phyloP scores from a whole-genome alignment of 1,140 invertebrate species.

The Pseudomyrmex pallidus region DNA sequence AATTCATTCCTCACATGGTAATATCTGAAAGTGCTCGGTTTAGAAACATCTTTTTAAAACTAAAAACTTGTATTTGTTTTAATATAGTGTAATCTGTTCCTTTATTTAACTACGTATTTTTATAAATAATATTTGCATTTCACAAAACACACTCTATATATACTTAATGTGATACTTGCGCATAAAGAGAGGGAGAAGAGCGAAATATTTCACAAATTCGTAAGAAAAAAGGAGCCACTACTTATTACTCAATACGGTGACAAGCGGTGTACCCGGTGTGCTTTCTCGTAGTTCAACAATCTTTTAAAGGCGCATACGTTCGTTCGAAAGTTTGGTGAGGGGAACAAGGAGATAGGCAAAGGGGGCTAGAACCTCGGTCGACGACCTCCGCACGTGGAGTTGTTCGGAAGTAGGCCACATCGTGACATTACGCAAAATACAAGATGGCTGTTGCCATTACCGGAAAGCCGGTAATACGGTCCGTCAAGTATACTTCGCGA shows the following conservation, averaged over 20 bases:
- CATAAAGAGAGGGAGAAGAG: not conserved
- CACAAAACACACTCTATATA: too few relatives aligned
- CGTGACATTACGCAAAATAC: conserved; percentile 80
- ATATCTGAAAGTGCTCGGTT: too few relatives aligned
- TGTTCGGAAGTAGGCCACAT: conserved; percentile 79
- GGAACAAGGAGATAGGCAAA: conserved; percentile 63
- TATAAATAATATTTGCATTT: too few relatives aligned
- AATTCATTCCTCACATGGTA: too few relatives aligned
- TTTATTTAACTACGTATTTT: too few relatives aligned
- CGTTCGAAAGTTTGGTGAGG: conserved; percentile 58
- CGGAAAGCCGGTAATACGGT: conserved; percentile 66
- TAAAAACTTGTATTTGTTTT: too few relatives aligned
- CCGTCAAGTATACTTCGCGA: conserved; percentile 50
- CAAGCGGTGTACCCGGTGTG: not conserved
- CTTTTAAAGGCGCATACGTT: conserved; percentile 45
- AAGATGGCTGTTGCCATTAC: conserved; percentile 74
- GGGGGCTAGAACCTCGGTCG: conserved; percentile 73
- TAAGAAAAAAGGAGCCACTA: conserved; percentile 5
- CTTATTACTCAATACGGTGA: conserved; percentile 1
- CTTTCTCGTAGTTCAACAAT: conserved; percentile 41
- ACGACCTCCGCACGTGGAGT: conserved; percentile 81
- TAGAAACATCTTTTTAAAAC: too few relatives aligned
- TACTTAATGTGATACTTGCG: too few relatives aligned
- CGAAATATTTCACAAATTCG: not conserved
- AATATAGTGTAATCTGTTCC: too few relatives aligned